These are phyloP conservation scores for Protodeltote pygarga DNA, from an alignment of 2,888 invertebrate species.

Conservation along the genomic window DNA sequence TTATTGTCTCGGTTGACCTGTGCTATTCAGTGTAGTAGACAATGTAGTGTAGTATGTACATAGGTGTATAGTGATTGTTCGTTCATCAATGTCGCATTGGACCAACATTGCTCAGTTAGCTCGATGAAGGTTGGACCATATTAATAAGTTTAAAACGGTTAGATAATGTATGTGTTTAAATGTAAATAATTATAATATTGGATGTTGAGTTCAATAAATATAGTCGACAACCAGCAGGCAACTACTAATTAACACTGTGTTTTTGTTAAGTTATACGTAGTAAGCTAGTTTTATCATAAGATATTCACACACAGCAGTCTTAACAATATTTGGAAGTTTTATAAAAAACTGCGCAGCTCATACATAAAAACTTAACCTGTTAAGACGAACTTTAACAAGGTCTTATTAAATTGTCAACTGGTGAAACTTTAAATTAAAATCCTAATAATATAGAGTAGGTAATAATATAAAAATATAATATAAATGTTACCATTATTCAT, in stretches of 20 bases:
- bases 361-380: conserved; percentile 27
- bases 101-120: conserved; percentile 32
- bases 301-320: too few relatives aligned
- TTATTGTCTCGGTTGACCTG: conserved; percentile 18
- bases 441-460: too few relatives aligned
- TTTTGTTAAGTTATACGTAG: not conserved
- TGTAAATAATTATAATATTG: not conserved
- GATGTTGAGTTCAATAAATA: too few relatives aligned
- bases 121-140: conserved; percentile 34
- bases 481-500: too few relatives aligned
- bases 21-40: conserved; percentile 34
- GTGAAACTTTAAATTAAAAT: too few relatives aligned
- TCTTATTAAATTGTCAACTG: conserved; percentile 2
- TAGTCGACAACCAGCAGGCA: too few relatives aligned
- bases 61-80: conserved; percentile 33
- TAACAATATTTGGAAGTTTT: too few relatives aligned
- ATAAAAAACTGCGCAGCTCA: not conserved
- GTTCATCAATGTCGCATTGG: conserved; percentile 45
- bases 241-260: not conserved
- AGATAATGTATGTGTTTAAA: conserved; percentile 5
- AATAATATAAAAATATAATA: too few relatives aligned
- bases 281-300: too few relatives aligned
- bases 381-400: conserved; percentile 5
- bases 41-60: conserved; percentile 24
- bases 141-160: conserved; percentile 17